phyloP scores from a whole-genome alignment of 1,140 invertebrate species.

The Mamestra configurata region DNA sequence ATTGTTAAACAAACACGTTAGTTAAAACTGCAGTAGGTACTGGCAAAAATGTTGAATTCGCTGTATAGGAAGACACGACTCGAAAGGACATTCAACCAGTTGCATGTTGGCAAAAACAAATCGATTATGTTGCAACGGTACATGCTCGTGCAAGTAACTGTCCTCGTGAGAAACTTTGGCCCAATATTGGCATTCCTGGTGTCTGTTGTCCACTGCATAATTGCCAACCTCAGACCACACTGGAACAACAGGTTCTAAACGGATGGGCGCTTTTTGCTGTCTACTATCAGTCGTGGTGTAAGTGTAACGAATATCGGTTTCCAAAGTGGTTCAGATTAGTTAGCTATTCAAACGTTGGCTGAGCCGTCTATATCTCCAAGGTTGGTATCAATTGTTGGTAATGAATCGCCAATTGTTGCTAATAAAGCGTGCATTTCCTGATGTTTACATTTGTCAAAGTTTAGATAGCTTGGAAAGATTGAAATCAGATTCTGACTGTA shows the following conservation, averaged over 20 bases:
- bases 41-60: not conserved
- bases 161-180: slow-evolving; percentile 40
- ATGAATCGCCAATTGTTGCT: slow-evolving; percentile 36
- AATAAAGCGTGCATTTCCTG: slow-evolving; percentile 25
- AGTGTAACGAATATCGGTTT: slow-evolving; percentile 18
- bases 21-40: not conserved
- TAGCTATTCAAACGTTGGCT: slow-evolving; percentile 4
- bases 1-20: not conserved
- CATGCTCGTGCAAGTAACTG: slow-evolving; percentile 11
- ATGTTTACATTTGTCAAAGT: not conserved
- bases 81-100: not conserved
- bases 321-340: slow-evolving; percentile 32
- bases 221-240: not conserved
- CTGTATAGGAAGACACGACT: not conserved
- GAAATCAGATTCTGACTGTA: not conserved
- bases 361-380: slow-evolving; percentile 17
- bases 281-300: not conserved
- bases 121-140: slow-evolving; percentile 15
- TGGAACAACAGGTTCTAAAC: slow-evolving; percentile 31
- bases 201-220: not conserved
- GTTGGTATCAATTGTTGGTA: slow-evolving; percentile 17
- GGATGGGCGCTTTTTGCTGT: slow-evolving; percentile 44
- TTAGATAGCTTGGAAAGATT: not conserved
- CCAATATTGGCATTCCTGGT: slow-evolving; percentile 17
- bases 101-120: slow-evolving; percentile 9